Evolutionary conservation across 1,140 invertebrate species (phyloP), one percentile per base, ranked within the genome.

Genomic region (Drosophila erecta): DNA sequence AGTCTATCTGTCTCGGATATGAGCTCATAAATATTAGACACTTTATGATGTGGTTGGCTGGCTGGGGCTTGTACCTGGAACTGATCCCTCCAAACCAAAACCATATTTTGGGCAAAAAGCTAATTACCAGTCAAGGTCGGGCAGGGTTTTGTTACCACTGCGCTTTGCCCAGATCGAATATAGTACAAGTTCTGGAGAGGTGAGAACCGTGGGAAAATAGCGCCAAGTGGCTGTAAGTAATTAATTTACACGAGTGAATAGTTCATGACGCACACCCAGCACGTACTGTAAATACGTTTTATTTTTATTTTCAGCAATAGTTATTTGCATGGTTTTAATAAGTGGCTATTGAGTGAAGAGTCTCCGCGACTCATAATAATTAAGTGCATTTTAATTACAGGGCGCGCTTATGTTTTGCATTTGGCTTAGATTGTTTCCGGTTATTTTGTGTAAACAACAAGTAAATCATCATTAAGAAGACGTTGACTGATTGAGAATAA

Each of bases 21-120:
- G 83, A 87, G 83, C 83, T 87, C 83, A 87, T 87, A 89, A 89
- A 87, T 83, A 79, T 58, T 61, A 56, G 61, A 57, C 41, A 46
- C 27, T 67, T 55, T 80, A 57, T 76, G 57, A 71, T 84, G 75
- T 79, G 79, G 79, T 81, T 79, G 62, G 54, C 61, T 76, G 71
- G 60, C 47, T 47, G 33, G 37, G 53, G 59, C 64, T 59, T 64
- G 44, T 72, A 56, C 33, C 79, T 67, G 79, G 58, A 70, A 58
- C 69, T 56, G 30, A 56, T 58, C 38, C 53, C 59, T 40, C 14
- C 35, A 20, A 65, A 50, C 20, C 4, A 53, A 46, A 56, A 40
- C 4, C 33, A 47, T 53, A 51, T 80, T 49, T 53, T 22, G 55
- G n/a, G 12, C 46, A 47, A 59, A 49, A 46, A 53, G 30, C 38